These are phyloP conservation scores for Diaphora mendica DNA, from an alignment of 2,888 invertebrate species.

Conservation along the genomic window DNA sequence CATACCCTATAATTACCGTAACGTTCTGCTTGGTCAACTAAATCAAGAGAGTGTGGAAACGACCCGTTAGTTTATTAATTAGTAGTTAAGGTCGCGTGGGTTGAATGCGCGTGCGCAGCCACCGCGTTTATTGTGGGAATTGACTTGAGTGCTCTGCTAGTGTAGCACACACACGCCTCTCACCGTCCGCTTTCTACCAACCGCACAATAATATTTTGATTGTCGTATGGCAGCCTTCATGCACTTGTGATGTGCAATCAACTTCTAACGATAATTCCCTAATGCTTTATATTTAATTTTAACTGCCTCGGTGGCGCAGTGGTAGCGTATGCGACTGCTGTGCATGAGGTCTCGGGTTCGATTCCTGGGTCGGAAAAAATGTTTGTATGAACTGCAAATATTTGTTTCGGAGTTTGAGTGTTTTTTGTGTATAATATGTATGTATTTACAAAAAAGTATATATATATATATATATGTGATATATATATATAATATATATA, in stretches of 20 bases:
- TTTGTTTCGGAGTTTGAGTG: too few species aligned
- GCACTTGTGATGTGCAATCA: background rate
- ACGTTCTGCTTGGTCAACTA: slow-evolving; percentile 65
- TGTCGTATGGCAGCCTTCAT: slow-evolving; percentile 12
- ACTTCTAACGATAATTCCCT: background rate
- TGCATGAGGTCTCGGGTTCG: too few species aligned
- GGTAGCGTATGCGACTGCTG: too few species aligned
- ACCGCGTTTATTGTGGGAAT: slow-evolving; percentile 68
- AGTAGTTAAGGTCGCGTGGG: slow-evolving; percentile 74
- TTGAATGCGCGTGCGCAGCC: slow-evolving; percentile 68
- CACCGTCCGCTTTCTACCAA: slow-evolving; percentile 59
- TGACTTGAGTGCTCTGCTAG: slow-evolving; percentile 60
- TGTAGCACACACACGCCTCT: slow-evolving; percentile 57
- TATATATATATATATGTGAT: too few species aligned
- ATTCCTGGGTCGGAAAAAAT: too few species aligned
- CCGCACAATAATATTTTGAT: slow-evolving; percentile 20
- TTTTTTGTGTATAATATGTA: too few species aligned
- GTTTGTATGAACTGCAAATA: too few species aligned
- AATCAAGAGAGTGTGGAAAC: slow-evolving; percentile 71
- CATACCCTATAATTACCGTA: slow-evolving; percentile 45
- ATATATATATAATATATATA: too few species aligned
- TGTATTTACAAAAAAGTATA: too few species aligned
- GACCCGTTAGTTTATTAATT: slow-evolving; percentile 77
- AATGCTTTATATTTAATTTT: background rate
- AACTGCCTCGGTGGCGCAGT: too few species aligned